Evolutionary conservation across 2,113 vertebrate genomes (phyloP).

Genomic region (Apteryx mantelli): DNA sequence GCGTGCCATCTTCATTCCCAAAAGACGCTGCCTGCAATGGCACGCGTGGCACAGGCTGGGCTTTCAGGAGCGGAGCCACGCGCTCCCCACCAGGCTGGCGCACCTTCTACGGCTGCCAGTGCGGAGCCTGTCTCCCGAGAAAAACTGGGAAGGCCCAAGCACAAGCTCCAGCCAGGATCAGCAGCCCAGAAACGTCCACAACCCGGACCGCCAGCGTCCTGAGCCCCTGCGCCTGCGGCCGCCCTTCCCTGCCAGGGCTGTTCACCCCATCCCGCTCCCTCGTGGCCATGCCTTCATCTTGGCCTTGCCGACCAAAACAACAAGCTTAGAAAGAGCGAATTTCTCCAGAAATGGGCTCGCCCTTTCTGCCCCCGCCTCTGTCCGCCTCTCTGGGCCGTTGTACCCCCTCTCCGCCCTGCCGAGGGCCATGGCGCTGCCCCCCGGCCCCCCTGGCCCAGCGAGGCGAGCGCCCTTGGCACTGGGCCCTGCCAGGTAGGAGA

Average conservation of each 20-base stretch:
- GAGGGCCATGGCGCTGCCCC: no score
- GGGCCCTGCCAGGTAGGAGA: no score
- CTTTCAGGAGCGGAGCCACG: not conserved
- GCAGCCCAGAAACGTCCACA: no score
- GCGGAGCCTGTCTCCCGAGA: not conserved
- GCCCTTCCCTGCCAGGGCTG: no score
- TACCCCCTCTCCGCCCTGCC: not conserved
- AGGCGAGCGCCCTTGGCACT: no score
- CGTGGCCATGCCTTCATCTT: no score
- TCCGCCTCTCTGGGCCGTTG: not conserved
- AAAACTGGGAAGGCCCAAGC: not conserved
- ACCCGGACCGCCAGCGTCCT: no score
- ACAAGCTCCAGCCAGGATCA: not conserved
- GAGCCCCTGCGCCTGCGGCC: no score
- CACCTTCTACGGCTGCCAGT: not conserved
- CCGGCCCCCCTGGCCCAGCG: no score
- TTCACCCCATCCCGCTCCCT: no score
- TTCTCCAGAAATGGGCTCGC: not conserved
- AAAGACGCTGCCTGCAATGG: not conserved
- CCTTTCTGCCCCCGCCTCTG: not conserved
- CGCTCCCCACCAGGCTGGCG: not conserved
- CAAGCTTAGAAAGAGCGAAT: not conserved
- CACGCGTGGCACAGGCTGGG: accelerated
- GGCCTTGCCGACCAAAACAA: no score
- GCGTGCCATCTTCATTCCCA: not conserved